Evolutionary conservation across 1,140 invertebrate species (phyloP), one percentile per base, ranked within the genome.

Genomic region (Battus philenor): DNA sequence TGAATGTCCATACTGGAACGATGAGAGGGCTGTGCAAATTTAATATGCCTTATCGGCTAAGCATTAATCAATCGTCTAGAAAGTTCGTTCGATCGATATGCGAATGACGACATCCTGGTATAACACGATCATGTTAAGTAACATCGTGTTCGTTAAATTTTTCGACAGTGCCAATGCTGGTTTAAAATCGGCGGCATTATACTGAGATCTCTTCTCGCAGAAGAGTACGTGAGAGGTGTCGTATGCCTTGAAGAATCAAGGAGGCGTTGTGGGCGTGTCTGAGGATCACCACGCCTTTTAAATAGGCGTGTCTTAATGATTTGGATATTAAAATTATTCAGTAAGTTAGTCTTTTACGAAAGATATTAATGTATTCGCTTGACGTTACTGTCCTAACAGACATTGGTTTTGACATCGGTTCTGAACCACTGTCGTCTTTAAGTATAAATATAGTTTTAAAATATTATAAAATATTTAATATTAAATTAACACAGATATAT

Each of bases 41-140:
- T 50, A 33, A 59, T 26, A 39, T 53, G 27, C 31, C 45, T 45
- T 59, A 47, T 50, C 33, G 34, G 49, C 50, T 61, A 54, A 30
- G 52, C 63, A 67, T 65, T 63, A 71, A 80, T 74, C 76, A 80
- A 76, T 80, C 59, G 79, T 83, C 79, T 83, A 72, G 65, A 80
- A 83, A 83, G 73, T 83, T 83, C 44, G 20, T 27, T 34, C 54
- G 69, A 83, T 83, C 79, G 63, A 83, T 83, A 83, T 68, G 43
- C 56, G 61, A 63, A 70, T 75, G 58, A 54, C 65, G 54, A 73
- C 62, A 68, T 68, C 60, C 56, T 49, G 39, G 11, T 58, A 53
- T 55, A 60, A 80, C 34, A 11, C 68, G 52, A 30, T 65, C 54
- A 51, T 68, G 45, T 61, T 50, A 10, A 57, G 53, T 30, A 32